Conservation (phyloP, 2,113 vertebrate species). For the Callospermophilus lateralis region DNA sequence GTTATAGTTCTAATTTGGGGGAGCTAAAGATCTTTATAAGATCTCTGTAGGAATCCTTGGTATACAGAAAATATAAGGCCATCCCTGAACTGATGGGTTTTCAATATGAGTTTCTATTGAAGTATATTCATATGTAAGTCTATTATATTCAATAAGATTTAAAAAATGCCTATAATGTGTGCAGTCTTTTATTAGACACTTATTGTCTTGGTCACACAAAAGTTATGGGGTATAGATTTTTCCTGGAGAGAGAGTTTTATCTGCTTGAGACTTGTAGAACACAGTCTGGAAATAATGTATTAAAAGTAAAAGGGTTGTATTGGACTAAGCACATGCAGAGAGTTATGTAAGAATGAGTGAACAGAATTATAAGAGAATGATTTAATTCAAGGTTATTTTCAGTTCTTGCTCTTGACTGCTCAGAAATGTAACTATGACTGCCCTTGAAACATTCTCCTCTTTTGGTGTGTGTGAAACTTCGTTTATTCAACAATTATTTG, state of each 20-base stretch:
- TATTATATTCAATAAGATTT: background rate
- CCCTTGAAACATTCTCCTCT: background rate
- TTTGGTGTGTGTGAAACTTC: background rate
- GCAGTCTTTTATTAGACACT: background rate
- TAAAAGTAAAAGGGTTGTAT: background rate
- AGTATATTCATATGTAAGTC: background rate
- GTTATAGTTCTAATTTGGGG: background rate
- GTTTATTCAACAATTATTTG: background rate
- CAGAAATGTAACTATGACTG: background rate
- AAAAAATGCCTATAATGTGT: background rate
- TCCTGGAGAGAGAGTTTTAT: background rate
- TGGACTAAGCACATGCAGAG: background rate
- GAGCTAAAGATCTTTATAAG: background rate
- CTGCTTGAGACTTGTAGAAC: background rate
- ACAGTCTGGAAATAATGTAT: background rate
- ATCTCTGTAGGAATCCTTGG: background rate
- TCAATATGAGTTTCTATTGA: background rate
- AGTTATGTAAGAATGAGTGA: background rate
- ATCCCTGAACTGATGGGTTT: background rate
- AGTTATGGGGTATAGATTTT: background rate
- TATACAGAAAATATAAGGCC: background rate
- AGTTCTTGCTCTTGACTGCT: background rate
- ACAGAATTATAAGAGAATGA: background rate
- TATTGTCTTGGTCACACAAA: background rate
- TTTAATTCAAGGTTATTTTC: background rate